A percentile compares a stretch with the other conserved stretches of the same genome.
phyloP scores from a whole-genome alignment of 1,140 invertebrate genomes.

The Bombus picipes region DNA sequence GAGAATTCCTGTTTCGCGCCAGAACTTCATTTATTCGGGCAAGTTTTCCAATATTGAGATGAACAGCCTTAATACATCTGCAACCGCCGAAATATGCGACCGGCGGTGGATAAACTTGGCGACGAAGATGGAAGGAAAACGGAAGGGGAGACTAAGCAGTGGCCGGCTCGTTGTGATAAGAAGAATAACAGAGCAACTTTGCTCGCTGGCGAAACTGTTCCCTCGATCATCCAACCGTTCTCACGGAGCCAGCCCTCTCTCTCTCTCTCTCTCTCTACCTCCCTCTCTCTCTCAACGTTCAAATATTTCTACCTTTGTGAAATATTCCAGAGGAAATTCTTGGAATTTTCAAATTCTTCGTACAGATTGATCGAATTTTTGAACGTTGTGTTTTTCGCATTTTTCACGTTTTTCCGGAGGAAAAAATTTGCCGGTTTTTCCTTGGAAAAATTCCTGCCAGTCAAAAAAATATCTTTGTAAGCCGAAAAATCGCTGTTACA shows the following conservation, averaged over 20 bases:
- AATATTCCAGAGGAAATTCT: neutral
- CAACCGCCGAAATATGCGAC: conserved; percentile 2
- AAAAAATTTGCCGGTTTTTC: neutral
- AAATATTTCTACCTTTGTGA: neutral
- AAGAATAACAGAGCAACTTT: conserved; percentile 11
- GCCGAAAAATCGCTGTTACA: too few species aligned
- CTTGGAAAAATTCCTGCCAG: neutral
- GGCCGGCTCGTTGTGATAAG: conserved; percentile 8
- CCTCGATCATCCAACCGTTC: neutral
- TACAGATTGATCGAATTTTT: too few species aligned
- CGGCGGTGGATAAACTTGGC: neutral
- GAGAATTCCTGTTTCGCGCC: conserved; percentile 34
- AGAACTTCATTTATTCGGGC: conserved; percentile 30
- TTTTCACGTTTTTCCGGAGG: too few species aligned
- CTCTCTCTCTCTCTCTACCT: neutral
- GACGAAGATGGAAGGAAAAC: neutral
- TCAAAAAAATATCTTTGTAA: neutral
- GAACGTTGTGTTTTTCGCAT: too few species aligned
- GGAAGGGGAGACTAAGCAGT: neutral
- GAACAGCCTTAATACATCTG: conserved; percentile 31
- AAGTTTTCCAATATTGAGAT: conserved; percentile 49
- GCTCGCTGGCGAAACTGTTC: neutral
- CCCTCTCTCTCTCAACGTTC: too few species aligned
- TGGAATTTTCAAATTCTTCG: neutral
- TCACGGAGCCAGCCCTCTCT: neutral